Conservation (phyloP, 2,888 invertebrate genomes). For the Drosophila borealis region DNA sequence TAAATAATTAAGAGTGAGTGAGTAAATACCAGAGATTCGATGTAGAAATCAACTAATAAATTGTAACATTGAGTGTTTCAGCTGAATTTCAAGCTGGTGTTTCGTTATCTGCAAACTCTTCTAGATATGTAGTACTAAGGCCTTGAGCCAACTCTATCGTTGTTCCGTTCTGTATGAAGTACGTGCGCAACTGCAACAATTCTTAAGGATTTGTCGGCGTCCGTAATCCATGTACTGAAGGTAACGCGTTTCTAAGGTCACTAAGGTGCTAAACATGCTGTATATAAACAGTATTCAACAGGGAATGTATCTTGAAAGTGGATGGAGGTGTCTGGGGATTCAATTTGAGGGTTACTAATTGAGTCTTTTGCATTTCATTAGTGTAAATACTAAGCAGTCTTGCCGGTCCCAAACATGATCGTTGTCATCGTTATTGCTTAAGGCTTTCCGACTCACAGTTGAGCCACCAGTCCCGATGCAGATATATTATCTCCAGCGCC, state of each 20-base stretch:
- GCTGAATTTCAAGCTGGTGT: slow-evolving; percentile 13
- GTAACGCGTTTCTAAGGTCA: slow-evolving; percentile 79
- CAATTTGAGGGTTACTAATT: slow-evolving; percentile 38
- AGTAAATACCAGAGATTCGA: slow-evolving; percentile 40
- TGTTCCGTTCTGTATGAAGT: slow-evolving; percentile 46
- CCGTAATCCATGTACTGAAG: slow-evolving; percentile 50
- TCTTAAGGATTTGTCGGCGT: slow-evolving; percentile 31
- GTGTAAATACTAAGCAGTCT: slow-evolving; percentile 68
- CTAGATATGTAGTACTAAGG: slow-evolving; percentile 59
- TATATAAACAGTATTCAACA: slow-evolving; percentile 51
- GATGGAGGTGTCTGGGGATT: slow-evolving; percentile 29
- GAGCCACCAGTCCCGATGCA: slow-evolving; percentile 92
- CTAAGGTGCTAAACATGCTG: slow-evolving; percentile 74
- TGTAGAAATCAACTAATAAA: slow-evolving; percentile 21
- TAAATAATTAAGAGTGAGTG: slow-evolving; percentile 43
- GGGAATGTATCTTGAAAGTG: slow-evolving; percentile 55
- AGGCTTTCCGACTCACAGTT: slow-evolving; percentile 84
- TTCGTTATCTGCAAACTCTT: slow-evolving; percentile 29
- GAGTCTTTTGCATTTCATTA: slow-evolving; percentile 58
- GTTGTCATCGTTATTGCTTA: slow-evolving; percentile 27
- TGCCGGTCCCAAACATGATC: slow-evolving; percentile 41
- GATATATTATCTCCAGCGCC: slow-evolving; percentile 96
- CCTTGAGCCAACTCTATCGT: slow-evolving; percentile 45
- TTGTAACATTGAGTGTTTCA: slow-evolving; percentile 3
- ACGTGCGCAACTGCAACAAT: slow-evolving; percentile 12